Evolutionary conservation across 2,113 vertebrate species (phyloP), one percentile per base, ranked within the genome.

Genomic region (Macquaria australasica): DNA sequence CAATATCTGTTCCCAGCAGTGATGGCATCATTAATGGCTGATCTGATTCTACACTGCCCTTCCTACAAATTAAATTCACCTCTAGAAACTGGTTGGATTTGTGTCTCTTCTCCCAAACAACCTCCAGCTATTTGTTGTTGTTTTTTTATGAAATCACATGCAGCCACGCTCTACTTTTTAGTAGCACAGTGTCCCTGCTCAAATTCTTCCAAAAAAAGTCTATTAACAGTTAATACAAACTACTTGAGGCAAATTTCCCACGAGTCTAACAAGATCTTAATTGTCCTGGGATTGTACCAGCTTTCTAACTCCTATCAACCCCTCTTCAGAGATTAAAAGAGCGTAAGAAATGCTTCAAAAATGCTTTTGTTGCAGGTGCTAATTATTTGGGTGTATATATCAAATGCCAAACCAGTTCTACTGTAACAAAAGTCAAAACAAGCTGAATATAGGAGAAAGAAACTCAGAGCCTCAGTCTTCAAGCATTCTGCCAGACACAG

Each of bases 11-110:
- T 89, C 69, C 64, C 81, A 78, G 83, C 55, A 82, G 69, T 75
- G 81, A 89, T 70, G 71, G 68, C 83, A 79, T 93, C 84, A 87
- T 90, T 90, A 90, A 28, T 14, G 8, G 71, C 67, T 59, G 48
- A 79, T 87, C 73, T 70, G 60, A 77, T 81, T 81, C 56, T 31
- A 41, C 70, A 4, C 43, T 28, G 64, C 48, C 66, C 60, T 73
- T 88, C 68, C 83, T 58, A 64, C 67, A 77, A 83, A 90, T 87
- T 87, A 50, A 69, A 84, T 86, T 74, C 74, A 74, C 70, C 79
- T 66, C 66, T 25, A 39, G n/a, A 70, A 89, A 71, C 37, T 34
- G 63, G 48, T 85, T 79, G 63, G 62, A 45, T 84, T 78, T 67
- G 72, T 34, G 6, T 53, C 53, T 50, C 53, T 43, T 25, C 56